Conservation (phyloP, 2,113 vertebrate genomes). For the Lathamus discolor region DNA sequence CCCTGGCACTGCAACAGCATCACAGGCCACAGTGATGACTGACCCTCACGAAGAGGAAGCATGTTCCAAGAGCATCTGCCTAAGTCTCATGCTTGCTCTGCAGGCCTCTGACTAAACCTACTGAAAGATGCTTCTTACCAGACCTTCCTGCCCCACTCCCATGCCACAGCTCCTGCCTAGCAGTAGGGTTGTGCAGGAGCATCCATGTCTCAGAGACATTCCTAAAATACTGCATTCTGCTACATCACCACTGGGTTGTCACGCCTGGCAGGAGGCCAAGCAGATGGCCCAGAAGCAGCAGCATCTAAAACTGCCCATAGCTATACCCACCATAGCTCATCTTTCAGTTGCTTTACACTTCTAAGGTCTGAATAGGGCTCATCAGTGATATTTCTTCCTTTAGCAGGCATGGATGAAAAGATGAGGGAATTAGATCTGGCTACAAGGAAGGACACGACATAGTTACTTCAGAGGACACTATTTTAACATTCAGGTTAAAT, state of each 20-base stretch:
- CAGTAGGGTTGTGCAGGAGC: neutral
- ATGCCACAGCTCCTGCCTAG: neutral
- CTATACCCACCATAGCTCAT: neutral
- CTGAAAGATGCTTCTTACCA: neutral
- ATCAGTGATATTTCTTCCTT: neutral
- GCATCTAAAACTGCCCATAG: neutral
- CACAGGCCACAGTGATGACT: accelerated
- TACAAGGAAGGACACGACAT: neutral
- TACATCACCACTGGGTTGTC: neutral
- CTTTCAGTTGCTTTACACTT: neutral
- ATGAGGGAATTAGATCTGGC: neutral
- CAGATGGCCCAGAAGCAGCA: neutral
- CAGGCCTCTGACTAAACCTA: neutral
- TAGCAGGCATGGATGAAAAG: neutral
- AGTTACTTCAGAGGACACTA: neutral
- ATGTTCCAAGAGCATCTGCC: accelerated
- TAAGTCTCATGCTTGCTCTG: accelerated
- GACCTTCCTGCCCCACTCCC: neutral
- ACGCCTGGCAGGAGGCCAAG: neutral
- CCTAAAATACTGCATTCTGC: neutral
- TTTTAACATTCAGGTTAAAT: constrained; percentile 21
- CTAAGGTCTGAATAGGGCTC: neutral
- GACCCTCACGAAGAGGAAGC: accelerated
- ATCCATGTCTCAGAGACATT: accelerated
- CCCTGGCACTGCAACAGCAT: accelerated